These are phyloP conservation scores for Urocyon cinereoargenteus DNA, from an alignment of 2,797 vertebrate genomes.

Conservation along the genomic window DNA sequence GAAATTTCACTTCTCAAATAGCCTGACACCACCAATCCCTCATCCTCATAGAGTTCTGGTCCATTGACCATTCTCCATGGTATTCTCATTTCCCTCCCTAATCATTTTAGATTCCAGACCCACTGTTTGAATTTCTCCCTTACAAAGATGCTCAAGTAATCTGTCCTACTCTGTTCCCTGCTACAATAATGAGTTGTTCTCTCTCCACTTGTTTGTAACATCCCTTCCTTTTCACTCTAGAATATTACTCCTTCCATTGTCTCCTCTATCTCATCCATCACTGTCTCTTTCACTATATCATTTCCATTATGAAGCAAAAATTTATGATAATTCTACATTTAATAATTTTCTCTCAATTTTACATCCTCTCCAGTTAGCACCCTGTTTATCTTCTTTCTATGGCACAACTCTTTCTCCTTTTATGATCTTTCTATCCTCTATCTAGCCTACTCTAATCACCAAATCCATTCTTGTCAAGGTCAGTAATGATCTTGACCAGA, in stretches of 20 bases:
- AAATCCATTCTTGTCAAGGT: slow-evolving; percentile 31
- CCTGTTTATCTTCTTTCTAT: background rate
- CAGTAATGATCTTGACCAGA: background rate
- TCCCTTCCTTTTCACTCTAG: background rate
- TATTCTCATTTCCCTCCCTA: background rate
- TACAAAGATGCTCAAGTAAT: background rate
- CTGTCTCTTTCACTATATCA: background rate
- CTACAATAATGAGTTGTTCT: background rate
- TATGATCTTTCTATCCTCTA: background rate
- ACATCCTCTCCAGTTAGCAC: background rate
- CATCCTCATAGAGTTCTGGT: background rate
- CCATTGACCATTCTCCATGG: background rate
- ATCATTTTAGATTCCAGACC: background rate
- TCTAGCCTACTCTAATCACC: background rate
- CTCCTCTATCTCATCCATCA: background rate
- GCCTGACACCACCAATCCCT: background rate
- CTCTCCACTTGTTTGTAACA: background rate
- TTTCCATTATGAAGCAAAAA: background rate
- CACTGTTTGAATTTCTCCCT: background rate
- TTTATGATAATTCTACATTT: background rate
- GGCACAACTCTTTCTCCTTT: background rate
- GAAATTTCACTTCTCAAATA: background rate
- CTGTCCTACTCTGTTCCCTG: background rate
- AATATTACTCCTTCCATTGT: background rate
- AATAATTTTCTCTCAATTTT: background rate